Base-by-base conservation (phyloP, 2,797 vertebrate species). In the Liparis tanakae region DNA sequence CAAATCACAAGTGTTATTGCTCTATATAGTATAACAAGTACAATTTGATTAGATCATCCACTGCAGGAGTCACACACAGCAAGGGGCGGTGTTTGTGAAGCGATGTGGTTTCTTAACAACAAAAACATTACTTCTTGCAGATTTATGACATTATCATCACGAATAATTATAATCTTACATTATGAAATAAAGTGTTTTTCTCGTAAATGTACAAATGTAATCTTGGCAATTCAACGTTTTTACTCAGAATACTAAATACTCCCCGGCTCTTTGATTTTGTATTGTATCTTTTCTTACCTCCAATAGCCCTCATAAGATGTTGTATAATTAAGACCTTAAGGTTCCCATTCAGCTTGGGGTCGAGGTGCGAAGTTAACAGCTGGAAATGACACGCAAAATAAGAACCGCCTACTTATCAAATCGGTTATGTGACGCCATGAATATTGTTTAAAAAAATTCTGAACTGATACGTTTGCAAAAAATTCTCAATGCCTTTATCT, bases 251-350 rank as follows among this genome's bases (percentile, higher is more conserved):
- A 55, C 33, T 34, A 4, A 41, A 41, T 5, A 10, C 30, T 18
- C 44, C 15, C 54, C 14, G 7, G 53, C 53, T 0, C 14, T 5
- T 55, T 14, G 46, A 55, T 55, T 33, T 55, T 15, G 7, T 33
- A 37, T 54, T 54, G 1, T 43, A 14, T 17, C 7, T 44, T 6
- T 44, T 44, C 18, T 0, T 10, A 56, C 54, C 54, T n/a, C 18
- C 9, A 56, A 18, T 56, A 33, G 54, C 5, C 54, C 0, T n/a
- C 17, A 34, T 34, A 18, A 0, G 0, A 4, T 33, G 33, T 56
- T 0, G 5, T 36, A n/a, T 56, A 57, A 57, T 10, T 36, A 36
- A 12, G 34, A 62, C 57, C 50, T 60, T 14, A 34, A 18, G 12
- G 15, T 50, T 73, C 43, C 34, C 44, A 48, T 53, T 78, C 9